Conservation (phyloP, 1,140 invertebrate genomes). For the Tetranychus cinnabarinus region DNA sequence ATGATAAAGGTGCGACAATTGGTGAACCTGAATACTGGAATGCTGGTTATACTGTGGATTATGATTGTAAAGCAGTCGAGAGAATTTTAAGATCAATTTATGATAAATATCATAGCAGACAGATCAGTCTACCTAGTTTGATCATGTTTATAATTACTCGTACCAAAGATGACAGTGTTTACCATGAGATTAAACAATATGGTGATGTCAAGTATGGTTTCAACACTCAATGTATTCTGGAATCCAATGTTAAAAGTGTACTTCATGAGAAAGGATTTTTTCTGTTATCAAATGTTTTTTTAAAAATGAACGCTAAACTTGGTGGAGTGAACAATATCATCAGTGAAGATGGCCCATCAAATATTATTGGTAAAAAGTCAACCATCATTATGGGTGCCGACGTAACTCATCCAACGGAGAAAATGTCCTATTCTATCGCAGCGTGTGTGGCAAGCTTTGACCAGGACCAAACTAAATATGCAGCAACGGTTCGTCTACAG, state of each 20-base stretch:
- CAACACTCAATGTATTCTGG: slow-evolving; percentile 55
- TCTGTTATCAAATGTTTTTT: slow-evolving; percentile 43
- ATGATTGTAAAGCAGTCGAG: background rate
- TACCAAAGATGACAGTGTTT: background rate
- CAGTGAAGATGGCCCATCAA: slow-evolving; percentile 8
- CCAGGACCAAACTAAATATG: slow-evolving; percentile 7
- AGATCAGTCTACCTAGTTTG: background rate
- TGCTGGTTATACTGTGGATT: background rate
- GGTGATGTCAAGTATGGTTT: slow-evolving; percentile 46
- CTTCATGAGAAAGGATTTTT: slow-evolving; percentile 15
- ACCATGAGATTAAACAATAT: slow-evolving; percentile 35
- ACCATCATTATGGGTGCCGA: slow-evolving; percentile 56
- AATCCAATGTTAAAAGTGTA: slow-evolving; percentile 25
- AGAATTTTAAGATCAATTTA: background rate
- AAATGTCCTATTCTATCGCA: slow-evolving; percentile 50
- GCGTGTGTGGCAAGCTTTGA: slow-evolving; percentile 26
- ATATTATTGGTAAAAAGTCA: background rate
- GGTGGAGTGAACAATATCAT: slow-evolving; percentile 48
- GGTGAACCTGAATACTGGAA: background rate
- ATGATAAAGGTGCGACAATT: background rate
- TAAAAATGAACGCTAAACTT: slow-evolving; percentile 64
- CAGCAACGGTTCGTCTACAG: slow-evolving; percentile 5
- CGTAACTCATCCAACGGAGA: slow-evolving; percentile 52
- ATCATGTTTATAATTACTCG: background rate
- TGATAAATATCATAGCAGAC: background rate